Conservation (phyloP, 2,888 invertebrate genomes). For the Temnothorax unifasciatus region DNA sequence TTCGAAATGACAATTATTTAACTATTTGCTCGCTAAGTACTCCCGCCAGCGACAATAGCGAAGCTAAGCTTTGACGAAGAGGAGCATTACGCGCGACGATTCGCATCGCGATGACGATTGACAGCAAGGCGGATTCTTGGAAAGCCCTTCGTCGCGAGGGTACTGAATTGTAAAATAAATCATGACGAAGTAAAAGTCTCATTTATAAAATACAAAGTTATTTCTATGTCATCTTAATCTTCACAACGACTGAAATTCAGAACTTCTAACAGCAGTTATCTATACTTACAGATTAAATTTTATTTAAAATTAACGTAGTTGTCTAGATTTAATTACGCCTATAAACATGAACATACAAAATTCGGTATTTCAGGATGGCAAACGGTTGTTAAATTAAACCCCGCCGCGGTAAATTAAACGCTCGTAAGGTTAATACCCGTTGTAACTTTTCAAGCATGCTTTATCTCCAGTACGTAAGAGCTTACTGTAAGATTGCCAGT, state of each 20-base stretch:
- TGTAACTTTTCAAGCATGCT: conserved; percentile 32
- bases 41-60: conserved; percentile 19
- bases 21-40: conserved; percentile 35
- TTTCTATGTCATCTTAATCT: not conserved
- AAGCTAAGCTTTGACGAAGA: conserved; percentile 15
- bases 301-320: not conserved
- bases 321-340: conserved; percentile 8
- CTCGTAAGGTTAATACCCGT: conserved; percentile 41
- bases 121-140: not conserved
- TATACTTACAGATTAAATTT: not conserved
- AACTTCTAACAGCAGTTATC: too few relatives aligned
- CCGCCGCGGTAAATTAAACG: conserved; percentile 20
- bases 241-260: not conserved
- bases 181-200: not conserved
- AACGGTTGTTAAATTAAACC: conserved; percentile 37
- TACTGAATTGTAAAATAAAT: not conserved
- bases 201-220: not conserved
- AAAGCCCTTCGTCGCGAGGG: not conserved
- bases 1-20: conserved; percentile 24
- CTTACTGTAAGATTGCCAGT: conserved; percentile 14
- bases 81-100: conserved; percentile 2
- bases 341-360: conserved; percentile 11
- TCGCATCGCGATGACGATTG: not conserved
- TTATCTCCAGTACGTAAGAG: conserved; percentile 37
- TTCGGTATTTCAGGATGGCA: not conserved